A percentile compares a stretch with the other conserved stretches of the same genome.
These are phyloP conservation scores for Ceraclea dissimilis DNA, from an alignment of 2,888 invertebrate genomes.

Conservation along the genomic window DNA sequence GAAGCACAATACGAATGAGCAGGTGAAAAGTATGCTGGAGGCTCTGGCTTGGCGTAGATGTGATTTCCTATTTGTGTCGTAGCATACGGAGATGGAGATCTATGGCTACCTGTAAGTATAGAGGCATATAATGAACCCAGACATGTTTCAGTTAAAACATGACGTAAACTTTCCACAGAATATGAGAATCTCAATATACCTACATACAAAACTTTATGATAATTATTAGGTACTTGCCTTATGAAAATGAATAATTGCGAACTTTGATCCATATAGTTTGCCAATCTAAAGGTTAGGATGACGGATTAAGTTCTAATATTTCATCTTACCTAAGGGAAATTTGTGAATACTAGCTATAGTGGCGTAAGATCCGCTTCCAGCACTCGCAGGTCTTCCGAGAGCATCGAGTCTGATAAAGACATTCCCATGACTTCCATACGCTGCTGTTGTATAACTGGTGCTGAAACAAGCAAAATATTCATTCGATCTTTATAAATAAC, in stretches of 20 bases:
- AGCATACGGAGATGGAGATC: constrained; percentile 65
- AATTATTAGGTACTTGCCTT: too few relatives aligned
- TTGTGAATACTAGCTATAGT: constrained; percentile 78
- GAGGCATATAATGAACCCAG: too few relatives aligned
- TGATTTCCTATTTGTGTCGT: constrained; percentile 55
- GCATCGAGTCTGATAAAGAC: constrained; percentile 70
- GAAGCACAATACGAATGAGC: constrained; percentile 71
- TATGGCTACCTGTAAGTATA: constrained; percentile 36
- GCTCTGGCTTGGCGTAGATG: constrained; percentile 55
- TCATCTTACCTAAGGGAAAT: constrained; percentile 50
- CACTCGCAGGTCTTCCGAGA: constrained; percentile 63
- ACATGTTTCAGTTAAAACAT: too few relatives aligned
- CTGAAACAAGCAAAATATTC: constrained; percentile 34
- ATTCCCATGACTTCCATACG: constrained; percentile 69
- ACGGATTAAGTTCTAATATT: too few relatives aligned
- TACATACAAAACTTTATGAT: too few relatives aligned
- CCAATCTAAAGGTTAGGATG: too few relatives aligned
- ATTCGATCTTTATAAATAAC: too few relatives aligned
- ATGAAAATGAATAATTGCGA: too few relatives aligned
- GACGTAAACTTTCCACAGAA: too few relatives aligned
- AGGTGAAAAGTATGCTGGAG: constrained; percentile 46
- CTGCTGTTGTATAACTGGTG: constrained; percentile 69
- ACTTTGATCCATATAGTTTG: too few relatives aligned
- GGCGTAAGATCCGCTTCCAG: constrained; percentile 71
- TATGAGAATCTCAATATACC: too few relatives aligned